phyloP scores from a whole-genome alignment of 1,140 invertebrate species.

The Portunus trituberculatus region DNA sequence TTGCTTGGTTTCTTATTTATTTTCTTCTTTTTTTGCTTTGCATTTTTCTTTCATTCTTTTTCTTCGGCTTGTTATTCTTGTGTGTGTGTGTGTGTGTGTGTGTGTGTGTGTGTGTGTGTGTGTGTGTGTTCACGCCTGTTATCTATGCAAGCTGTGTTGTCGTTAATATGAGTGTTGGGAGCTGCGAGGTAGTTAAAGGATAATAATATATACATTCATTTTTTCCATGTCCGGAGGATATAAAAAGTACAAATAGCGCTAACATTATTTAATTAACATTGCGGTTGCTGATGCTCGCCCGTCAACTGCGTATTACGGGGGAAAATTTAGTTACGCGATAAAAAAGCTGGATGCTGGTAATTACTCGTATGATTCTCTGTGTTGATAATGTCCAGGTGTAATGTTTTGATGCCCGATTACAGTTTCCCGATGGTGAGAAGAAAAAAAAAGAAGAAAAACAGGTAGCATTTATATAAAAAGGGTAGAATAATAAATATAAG shows the following conservation, averaged over 20 bases:
- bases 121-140: slow-evolving; percentile 1
- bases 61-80: too few species aligned
- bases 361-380: slow-evolving; percentile 18
- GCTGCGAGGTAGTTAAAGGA: slow-evolving; percentile 18
- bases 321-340: slow-evolving; percentile 9
- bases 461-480: neutral
- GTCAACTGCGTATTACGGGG: slow-evolving; percentile 7
- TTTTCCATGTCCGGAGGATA: slow-evolving; percentile 12
- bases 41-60: neutral
- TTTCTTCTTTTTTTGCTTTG: neutral
- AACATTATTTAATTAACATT: slow-evolving; percentile 25
- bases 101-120: slow-evolving; percentile 37
- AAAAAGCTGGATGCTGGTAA: neutral
- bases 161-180: slow-evolving; percentile 10
- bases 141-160: slow-evolving; percentile 1
- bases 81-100: slow-evolving; percentile 32
- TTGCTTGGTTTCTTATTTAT: neutral
- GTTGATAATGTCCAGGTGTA: neutral
- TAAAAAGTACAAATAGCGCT: slow-evolving; percentile 14
- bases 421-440: slow-evolving; percentile 3
- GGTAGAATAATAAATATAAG: neutral
- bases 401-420: slow-evolving; percentile 22
- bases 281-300: slow-evolving; percentile 16
- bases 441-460: neutral
- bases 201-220: slow-evolving; percentile 25